Evolutionary conservation across 2,888 invertebrate genomes (phyloP), one percentile per base, ranked within the genome.

Genomic region (Glaucopsyche alexis): DNA sequence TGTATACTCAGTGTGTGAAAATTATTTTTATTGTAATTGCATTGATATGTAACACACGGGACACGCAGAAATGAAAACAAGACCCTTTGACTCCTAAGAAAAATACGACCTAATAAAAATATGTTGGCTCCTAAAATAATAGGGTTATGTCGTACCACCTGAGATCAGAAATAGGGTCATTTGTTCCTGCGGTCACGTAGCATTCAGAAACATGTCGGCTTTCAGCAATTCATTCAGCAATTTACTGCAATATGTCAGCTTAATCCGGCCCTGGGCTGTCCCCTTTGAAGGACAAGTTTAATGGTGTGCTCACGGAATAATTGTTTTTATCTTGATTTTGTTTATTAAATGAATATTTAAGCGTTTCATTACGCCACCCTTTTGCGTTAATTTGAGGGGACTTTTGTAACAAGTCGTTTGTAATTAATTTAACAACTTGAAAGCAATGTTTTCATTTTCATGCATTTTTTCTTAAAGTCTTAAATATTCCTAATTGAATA

Each of bases 261-360:
- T 82, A 86, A 87, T 87, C 82, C 90, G 85, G 83, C 86, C 83
- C 91, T 90, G 89, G 78, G 76, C 75, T 81, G 81, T 84, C 83
- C 79, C 80, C 81, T 82, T 81, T 82, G 84, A 85, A 87, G 86
- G 88, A 88, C 87, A 86, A 80, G 84, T 88, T 85, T 86, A 80
- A 79, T 76, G 82, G 80, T 80, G 81, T 14, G 84, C 79, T 29
- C 74, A 78, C 76, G 74, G 83, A 84, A 79, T 13, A 73, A 73
- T 38, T 42, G 42, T 71, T 67, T 73, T 60, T 71, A 65, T 67
- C 55, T 45, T 60, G 55, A 67, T 72, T 72, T 29, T 72, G 64
- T 64, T 29, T 65, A 42, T 42, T 55, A 52, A 40, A 52, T 16
- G 42, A 67, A 29, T 45, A 19, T 69, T 69, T 19, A 45, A 69